A percentile compares a stretch with the other conserved stretches of the same genome.
Conservation (phyloP, 2,113 vertebrate genomes). For the Murina feae region DNA sequence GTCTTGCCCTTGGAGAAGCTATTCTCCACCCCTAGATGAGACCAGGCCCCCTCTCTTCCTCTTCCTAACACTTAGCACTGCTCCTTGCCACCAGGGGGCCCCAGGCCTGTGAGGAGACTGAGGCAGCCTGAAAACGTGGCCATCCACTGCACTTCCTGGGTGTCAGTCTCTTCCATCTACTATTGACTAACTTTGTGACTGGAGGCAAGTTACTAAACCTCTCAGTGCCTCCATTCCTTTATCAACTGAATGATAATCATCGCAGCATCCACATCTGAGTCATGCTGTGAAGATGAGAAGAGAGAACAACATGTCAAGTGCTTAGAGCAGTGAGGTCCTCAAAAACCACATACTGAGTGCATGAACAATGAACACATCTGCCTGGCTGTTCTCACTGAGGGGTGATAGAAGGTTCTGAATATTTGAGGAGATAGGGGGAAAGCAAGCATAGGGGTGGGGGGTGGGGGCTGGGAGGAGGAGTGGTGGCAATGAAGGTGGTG, state of each 20-base stretch:
- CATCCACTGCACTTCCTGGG: background rate
- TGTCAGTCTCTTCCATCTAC: background rate
- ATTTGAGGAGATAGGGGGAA: background rate
- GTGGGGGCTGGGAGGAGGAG: rapidly evolving
- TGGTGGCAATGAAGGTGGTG: background rate
- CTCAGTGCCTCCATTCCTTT: background rate
- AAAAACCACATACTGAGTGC: background rate
- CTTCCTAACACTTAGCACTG: background rate
- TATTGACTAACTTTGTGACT: background rate
- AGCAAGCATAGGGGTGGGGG: no score
- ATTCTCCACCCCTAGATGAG: background rate
- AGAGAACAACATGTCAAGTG: background rate
- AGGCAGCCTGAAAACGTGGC: background rate
- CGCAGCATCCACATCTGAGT: background rate
- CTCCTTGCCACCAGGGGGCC: background rate
- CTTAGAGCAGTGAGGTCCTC: background rate
- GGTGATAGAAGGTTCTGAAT: background rate
- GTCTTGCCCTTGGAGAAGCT: background rate
- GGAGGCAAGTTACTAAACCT: background rate
- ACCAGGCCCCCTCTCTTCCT: background rate
- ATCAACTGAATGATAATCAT: background rate
- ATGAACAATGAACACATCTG: rapidly evolving
- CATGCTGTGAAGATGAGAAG: background rate
- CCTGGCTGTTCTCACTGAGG: background rate
- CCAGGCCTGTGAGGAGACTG: background rate